Conservation (phyloP, 2,113 vertebrate species). For the Beaufortia kweichowensis region DNA sequence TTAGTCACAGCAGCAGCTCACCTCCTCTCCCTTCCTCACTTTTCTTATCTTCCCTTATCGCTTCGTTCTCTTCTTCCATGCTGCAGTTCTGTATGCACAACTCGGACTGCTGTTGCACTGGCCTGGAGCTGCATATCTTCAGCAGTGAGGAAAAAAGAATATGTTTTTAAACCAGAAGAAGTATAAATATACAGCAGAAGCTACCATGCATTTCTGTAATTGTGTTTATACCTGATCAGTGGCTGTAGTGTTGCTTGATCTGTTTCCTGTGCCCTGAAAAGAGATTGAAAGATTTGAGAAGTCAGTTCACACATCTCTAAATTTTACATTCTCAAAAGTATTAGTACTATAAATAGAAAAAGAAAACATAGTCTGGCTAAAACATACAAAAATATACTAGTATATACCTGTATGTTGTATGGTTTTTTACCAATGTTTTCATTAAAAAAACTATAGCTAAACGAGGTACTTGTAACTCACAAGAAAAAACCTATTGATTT, state of each 20-base stretch:
- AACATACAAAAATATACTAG: too few relatives aligned
- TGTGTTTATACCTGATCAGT: conserved; percentile 36
- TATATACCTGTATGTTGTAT: too few relatives aligned
- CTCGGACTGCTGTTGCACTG: conserved; percentile 73
- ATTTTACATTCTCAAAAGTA: too few relatives aligned
- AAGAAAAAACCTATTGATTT: conserved; percentile 79
- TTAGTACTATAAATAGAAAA: too few relatives aligned
- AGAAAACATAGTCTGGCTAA: too few relatives aligned
- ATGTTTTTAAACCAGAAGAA: conserved; percentile 40
- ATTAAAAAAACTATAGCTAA: too few relatives aligned
- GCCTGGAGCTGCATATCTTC: conserved; percentile 68
- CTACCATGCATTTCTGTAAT: not conserved
- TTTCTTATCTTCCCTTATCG: conserved; percentile 70
- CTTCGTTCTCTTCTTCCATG: conserved; percentile 71
- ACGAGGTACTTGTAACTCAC: conserved; percentile 62
- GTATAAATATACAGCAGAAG: not conserved
- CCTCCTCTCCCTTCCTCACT: conserved; percentile 40
- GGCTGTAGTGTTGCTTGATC: conserved; percentile 42
- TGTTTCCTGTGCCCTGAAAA: conserved; percentile 44
- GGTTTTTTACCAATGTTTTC: too few relatives aligned
- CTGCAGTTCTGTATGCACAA: conserved; percentile 80
- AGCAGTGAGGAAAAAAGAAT: not conserved
- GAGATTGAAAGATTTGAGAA: conserved; percentile 4
- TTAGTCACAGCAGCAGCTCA: conserved; percentile 36
- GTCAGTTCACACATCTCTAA: not conserved